Conservation (phyloP, 2,113 vertebrate genomes). For the Cyanoramphus novaezelandiae region DNA sequence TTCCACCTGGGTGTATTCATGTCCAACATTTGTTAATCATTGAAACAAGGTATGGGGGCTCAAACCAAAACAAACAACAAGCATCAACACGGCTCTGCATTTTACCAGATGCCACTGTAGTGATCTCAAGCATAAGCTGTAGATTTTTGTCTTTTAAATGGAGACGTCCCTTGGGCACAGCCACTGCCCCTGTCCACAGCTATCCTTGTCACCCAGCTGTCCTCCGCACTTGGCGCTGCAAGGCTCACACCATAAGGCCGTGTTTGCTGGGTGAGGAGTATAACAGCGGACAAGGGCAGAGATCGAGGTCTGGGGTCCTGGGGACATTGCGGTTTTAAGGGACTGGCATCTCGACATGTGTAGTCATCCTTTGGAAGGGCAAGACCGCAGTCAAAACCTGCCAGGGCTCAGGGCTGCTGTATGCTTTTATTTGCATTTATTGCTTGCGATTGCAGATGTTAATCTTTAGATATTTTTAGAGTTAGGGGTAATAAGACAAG, state of each 20-base stretch:
- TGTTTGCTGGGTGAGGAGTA: constrained; percentile 24
- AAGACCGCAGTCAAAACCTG: neutral
- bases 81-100: neutral
- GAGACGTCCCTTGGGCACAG: constrained; percentile 58
- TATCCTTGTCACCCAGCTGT: constrained; percentile 59
- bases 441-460: neutral
- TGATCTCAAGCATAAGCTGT: constrained; percentile 66
- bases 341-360: neutral
- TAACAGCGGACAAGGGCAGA: constrained; percentile 54
- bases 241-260: constrained; percentile 41
- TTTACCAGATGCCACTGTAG: constrained; percentile 15
- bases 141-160: constrained; percentile 61
- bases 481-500: neutral
- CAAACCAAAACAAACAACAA: neutral
- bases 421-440: neutral
- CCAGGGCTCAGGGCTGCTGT: neutral
- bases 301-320: constrained; percentile 48
- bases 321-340: constrained; percentile 46
- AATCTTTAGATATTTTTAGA: neutral
- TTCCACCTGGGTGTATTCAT: neutral
- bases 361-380: neutral
- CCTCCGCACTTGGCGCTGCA: neutral
- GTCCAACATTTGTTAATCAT: neutral
- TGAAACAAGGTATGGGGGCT: neutral
- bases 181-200: constrained; percentile 64